Conservation (phyloP, 2,888 invertebrate genomes). For the Gortyna flavago region DNA sequence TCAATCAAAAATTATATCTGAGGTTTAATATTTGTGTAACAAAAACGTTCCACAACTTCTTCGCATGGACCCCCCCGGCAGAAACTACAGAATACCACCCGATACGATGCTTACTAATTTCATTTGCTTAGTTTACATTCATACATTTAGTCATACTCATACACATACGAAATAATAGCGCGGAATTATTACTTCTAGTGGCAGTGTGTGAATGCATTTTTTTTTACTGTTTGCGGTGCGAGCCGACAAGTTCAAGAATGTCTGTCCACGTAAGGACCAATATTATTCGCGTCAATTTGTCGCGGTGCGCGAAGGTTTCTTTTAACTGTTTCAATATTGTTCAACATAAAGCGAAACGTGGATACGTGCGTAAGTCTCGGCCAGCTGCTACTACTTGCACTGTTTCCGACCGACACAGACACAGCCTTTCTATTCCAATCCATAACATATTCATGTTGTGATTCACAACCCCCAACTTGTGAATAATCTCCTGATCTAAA, state of each 20-base stretch:
- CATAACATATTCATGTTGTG: background rate
- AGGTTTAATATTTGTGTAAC: background rate
- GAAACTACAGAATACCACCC: too few species aligned
- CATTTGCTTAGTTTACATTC: background rate
- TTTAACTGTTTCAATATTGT: background rate
- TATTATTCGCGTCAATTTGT: background rate
- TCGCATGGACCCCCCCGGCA: too few species aligned
- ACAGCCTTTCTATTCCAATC: background rate
- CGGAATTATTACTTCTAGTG: background rate
- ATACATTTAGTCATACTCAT: background rate
- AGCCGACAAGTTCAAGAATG: background rate
- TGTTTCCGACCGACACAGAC: background rate
- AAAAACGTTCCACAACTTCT: too few species aligned
- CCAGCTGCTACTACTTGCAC: background rate
- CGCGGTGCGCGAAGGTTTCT: background rate
- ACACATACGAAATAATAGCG: background rate
- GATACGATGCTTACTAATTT: background rate
- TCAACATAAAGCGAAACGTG: background rate
- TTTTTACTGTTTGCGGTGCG: background rate
- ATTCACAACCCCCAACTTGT: too few species aligned
- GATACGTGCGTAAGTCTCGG: background rate
- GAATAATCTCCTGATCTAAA: background rate
- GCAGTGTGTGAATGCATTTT: background rate
- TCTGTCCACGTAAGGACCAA: background rate
- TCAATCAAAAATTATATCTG: background rate